Percentiles rank a stretch among this genome's conserved stretches.
phyloP scores from a whole-genome alignment of 1,140 invertebrate species.

The Dryas iulia region DNA sequence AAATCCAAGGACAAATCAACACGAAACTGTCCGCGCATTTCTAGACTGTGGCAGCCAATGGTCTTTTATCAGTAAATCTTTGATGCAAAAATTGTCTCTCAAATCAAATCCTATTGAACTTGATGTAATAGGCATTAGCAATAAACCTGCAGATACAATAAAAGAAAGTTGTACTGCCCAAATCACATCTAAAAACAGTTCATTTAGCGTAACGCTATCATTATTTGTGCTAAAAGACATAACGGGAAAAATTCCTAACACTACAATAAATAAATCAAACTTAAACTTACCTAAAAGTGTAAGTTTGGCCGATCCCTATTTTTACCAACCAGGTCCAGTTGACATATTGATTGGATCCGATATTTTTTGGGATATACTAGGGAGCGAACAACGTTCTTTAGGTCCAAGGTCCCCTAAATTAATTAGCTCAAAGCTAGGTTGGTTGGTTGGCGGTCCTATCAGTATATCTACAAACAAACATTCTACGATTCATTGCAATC shows the following conservation, averaged over 20 bases:
- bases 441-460: constrained; percentile 13
- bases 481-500: constrained; percentile 28
- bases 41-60: constrained; percentile 30
- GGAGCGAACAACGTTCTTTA: constrained; percentile 7
- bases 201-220: constrained; percentile 11
- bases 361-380: constrained; percentile 26
- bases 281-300: constrained; percentile 11
- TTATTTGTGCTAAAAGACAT: constrained; percentile 11
- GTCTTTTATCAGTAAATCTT: constrained; percentile 20
- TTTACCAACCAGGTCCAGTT: constrained; percentile 17
- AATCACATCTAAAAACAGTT: constrained; percentile 7
- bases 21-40: constrained; percentile 27
- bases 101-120: constrained; percentile 12
- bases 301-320: constrained; percentile 12
- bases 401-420: constrained; percentile 18
- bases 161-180: constrained; percentile 15
- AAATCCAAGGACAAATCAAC: constrained; percentile 31
- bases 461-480: constrained; percentile 8
- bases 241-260: constrained; percentile 13
- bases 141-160: constrained; percentile 10
- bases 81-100: constrained; percentile 17
- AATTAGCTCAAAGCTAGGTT: constrained; percentile 20
- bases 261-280: constrained; percentile 8
- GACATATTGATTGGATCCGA: constrained; percentile 26
- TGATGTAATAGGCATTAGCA: constrained; percentile 13